These are phyloP conservation scores for Crax fasciolata DNA, from an alignment of 2,797 vertebrate genomes.

Conservation along the genomic window DNA sequence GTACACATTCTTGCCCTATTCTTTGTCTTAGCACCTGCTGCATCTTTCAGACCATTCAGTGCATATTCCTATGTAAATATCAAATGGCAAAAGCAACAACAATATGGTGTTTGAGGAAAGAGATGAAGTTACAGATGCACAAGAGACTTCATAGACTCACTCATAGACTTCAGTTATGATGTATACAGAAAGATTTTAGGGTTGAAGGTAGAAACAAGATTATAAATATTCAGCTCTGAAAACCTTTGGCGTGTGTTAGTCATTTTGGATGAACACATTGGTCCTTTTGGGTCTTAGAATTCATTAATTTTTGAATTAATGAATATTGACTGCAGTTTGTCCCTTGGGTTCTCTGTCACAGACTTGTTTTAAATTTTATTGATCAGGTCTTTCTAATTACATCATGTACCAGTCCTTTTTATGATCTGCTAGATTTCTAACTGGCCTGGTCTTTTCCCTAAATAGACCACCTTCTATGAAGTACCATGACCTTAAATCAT, in stretches of 20 bases:
- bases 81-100: background rate
- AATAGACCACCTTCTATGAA: background rate
- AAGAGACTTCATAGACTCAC: too few relatives aligned
- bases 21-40: background rate
- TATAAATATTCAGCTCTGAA: background rate
- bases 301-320: background rate
- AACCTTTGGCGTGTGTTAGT: background rate
- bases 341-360: background rate
- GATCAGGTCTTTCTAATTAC: too few relatives aligned
- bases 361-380: background rate
- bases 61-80: background rate
- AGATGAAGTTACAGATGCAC: background rate
- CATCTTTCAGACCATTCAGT: background rate
- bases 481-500: background rate
- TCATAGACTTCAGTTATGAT: background rate
- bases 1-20: background rate
- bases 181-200: background rate
- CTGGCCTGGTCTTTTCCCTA: background rate
- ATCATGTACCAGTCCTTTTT: background rate
- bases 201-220: background rate
- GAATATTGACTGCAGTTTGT: background rate
- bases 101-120: background rate
- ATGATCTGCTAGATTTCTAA: background rate
- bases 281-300: background rate
- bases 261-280: background rate